Base-by-base conservation (phyloP, 2,888 invertebrate species). In the Lacanobia oleracea region DNA sequence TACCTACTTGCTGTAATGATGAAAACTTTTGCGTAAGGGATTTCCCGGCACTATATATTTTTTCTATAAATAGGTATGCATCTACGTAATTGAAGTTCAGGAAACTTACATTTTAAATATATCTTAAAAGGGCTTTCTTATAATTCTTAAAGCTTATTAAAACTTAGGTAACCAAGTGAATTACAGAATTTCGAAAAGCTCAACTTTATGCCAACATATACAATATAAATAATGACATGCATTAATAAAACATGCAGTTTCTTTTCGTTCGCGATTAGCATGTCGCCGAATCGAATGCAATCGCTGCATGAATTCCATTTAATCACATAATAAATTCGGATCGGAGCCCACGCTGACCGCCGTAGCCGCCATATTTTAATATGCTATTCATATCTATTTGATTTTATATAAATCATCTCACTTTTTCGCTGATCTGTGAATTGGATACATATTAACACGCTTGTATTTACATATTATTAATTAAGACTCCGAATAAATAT, bases 211-310 rank as follows among this genome's bases (percentile, higher is more conserved):
- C 48, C 40, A 10, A 14, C 12, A 54, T 48, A 33, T 6, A 5
- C 33, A 5, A 23, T 21, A 53, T 64, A 45, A 56, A 56, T 77
- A 40, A 75, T 50, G 48, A 60, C 54, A 64, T 64, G 54, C 79
- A 56, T 68, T 56, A 61, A 77, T 75, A 61, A 78, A 65, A 75
- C 53, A 75, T 78, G 37, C 59, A 67, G 63, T 76, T 81, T 70
- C 75, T 80, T 78, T 81, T 81, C 45, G 53, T 50, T 70, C 37
- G 50, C 27, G 54, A 78, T 71, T 66, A 76, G 71, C 65, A 76
- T 81, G 57, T 70, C 53, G 53, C 59, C 61, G 57, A 65, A 68
- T 69, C 70, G 50, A 77, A 78, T 81, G 77, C 81, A 81, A 40
- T 61, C 57, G 59, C 40, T 63, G 53, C 61, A 81, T 81, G 77